Evolutionary conservation across 2,797 vertebrate genomes (phyloP), one percentile per base, ranked within the genome.

Genomic region (Gallirallus australis): DNA sequence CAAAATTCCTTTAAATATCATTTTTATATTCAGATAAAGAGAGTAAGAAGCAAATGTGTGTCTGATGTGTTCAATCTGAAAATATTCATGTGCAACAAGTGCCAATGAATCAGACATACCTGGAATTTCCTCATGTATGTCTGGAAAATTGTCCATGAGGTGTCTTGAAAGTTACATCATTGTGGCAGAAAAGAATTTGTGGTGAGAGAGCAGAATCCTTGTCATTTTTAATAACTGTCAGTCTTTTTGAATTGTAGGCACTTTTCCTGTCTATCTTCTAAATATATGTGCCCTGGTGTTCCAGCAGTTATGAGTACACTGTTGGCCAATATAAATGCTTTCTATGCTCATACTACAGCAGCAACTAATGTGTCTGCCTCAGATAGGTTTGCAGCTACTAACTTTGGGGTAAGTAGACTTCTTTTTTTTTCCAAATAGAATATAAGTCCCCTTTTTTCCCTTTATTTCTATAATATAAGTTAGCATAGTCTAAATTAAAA

Each of bases 231-330:
- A 63, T 81, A 77, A 71, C 8, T 30, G 35, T 53, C 87, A 5
- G 8, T 97, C 92, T 89, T 94, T 96, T 92, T 98, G 91, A 96
- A 68, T 97, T 97, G 28, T 94, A 99, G 99, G 96, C 99, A 99
- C 97, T 99, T 99, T 91, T 99, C 99, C 63, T 99, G 99, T 97
- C 98, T 99, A 2, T 99, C 99, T 33, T 99, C 99, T 70, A 99
- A 99, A 94, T 99, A 99, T 96, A 99, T 99, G 99, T 99, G 99
- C 91, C 98, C 99, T 2, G 98, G 99, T 24, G 99, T 99, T 65
- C 99, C 99, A 61, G 99, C 99, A 33, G 99, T 99, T 95, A 99
- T 99, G 99, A 99, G 99, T 90, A 99, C 98, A 14, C 94, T 99
- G 97, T 97, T 99, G 88, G 99, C 99, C 52, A 99, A 99, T 91